phyloP scores from a whole-genome alignment of 2,113 vertebrate genomes.

The Caranx ignobilis region DNA sequence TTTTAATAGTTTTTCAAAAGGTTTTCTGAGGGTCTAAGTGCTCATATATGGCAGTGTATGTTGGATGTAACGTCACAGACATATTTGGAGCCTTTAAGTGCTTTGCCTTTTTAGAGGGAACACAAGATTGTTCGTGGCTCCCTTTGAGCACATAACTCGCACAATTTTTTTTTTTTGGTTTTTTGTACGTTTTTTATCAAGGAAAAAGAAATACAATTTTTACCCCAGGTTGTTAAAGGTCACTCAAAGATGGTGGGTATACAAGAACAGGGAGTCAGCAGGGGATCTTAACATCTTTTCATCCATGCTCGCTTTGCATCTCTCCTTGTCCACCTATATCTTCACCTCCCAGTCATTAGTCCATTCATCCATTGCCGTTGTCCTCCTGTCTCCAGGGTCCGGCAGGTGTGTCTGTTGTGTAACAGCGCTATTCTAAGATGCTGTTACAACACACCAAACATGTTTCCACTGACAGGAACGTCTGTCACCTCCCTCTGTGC shows the following conservation, averaged over 20 bases:
- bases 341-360: conserved; percentile 8
- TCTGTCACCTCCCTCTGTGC: conserved; percentile 30
- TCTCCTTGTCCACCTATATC: not conserved
- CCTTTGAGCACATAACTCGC: not conserved
- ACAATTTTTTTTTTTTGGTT: too few relatives aligned
- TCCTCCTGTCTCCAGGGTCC: conserved; percentile 32
- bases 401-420: conserved; percentile 55
- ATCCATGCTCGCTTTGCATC: not conserved
- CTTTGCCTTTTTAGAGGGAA: not conserved
- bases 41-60: too few relatives aligned
- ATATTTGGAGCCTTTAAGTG: too few relatives aligned
- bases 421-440: conserved; percentile 66
- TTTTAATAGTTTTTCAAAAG: too few relatives aligned
- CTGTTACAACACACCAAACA: conserved; percentile 55
- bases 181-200: not conserved
- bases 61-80: not conserved
- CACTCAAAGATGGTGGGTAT: not conserved
- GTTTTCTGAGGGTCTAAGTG: too few relatives aligned
- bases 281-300: not conserved
- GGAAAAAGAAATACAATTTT: not conserved
- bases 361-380: not conserved
- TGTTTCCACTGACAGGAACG: conserved; percentile 26
- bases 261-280: not conserved
- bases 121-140: not conserved
- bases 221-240: not conserved